Percentiles rank a stretch among this genome's conserved stretches.
These are phyloP conservation scores for Ennomos fuscantarius DNA, from an alignment of 2,888 invertebrate genomes.

Conservation along the genomic window DNA sequence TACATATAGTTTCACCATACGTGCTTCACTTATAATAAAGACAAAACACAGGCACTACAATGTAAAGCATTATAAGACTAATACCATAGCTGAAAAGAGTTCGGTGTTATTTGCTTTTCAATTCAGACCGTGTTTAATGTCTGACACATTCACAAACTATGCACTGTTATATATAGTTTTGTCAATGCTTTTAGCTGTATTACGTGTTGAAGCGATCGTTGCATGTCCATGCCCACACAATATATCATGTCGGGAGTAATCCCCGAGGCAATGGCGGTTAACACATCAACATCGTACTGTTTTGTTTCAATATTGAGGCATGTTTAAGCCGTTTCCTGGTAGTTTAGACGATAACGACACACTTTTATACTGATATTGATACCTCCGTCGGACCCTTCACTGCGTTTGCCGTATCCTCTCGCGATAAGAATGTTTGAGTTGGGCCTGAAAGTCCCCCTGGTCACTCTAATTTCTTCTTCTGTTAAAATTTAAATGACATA, in stretches of 20 bases:
- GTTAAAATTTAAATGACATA: slow-evolving; percentile 55
- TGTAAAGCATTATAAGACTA: too few species aligned
- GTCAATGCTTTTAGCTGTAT: slow-evolving; percentile 24
- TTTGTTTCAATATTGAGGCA: slow-evolving; percentile 17
- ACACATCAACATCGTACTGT: slow-evolving; percentile 16
- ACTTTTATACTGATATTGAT: slow-evolving; percentile 33
- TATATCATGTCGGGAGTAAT: slow-evolving; percentile 38
- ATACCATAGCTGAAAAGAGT: too few species aligned
- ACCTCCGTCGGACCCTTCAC: slow-evolving; percentile 47
- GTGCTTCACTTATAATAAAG: too few species aligned
- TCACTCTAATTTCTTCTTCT: slow-evolving; percentile 76
- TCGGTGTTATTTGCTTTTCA: too few species aligned
- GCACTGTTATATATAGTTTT: slow-evolving; percentile 23
- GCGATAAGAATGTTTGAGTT: slow-evolving; percentile 74
- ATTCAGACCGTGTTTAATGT: not conserved
- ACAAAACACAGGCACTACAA: too few species aligned
- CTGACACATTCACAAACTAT: slow-evolving; percentile 10
- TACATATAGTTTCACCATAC: not conserved
- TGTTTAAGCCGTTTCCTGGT: slow-evolving; percentile 44
- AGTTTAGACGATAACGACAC: slow-evolving; percentile 40
- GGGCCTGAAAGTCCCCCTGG: slow-evolving; percentile 71
- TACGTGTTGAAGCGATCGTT: slow-evolving; percentile 40
- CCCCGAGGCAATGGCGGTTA: slow-evolving; percentile 43
- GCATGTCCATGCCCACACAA: slow-evolving; percentile 41
- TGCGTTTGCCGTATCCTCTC: slow-evolving; percentile 69